phyloP scores from a whole-genome alignment of 1,140 invertebrate genomes.

The Diachasmimorpha longicaudata region DNA sequence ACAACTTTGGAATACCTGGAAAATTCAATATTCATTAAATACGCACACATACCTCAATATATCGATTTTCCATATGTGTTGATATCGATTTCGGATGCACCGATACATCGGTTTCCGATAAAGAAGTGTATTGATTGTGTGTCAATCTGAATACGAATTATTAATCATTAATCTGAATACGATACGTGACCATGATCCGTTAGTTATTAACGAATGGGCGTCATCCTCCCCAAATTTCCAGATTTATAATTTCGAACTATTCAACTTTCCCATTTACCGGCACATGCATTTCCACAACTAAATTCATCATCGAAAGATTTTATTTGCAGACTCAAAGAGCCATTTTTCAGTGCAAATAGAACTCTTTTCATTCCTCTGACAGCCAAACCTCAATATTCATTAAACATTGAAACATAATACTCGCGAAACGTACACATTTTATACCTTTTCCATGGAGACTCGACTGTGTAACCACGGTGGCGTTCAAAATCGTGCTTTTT shows the following conservation, averaged over 20 bases:
- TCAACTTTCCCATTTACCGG: not conserved
- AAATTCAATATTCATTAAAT: too few relatives aligned
- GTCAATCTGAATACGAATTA: too few relatives aligned
- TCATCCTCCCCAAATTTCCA: too few relatives aligned
- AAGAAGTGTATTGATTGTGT: not conserved
- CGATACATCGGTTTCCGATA: not conserved
- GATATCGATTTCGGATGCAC: not conserved
- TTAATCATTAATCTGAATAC: too few relatives aligned
- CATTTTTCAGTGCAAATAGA: not conserved
- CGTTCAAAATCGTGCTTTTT: slow-evolving; percentile 18
- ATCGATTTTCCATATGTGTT: not conserved
- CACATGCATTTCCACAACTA: not conserved
- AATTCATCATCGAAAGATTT: not conserved
- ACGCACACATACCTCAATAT: too few relatives aligned
- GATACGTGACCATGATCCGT: too few relatives aligned
- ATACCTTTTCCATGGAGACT: slow-evolving; percentile 50
- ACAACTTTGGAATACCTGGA: too few relatives aligned
- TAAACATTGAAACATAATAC: not conserved
- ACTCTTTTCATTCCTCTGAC: not conserved
- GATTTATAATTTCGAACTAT: too few relatives aligned
- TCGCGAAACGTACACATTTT: slow-evolving; percentile 39
- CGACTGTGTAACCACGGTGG: slow-evolving; percentile 30
- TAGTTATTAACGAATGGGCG: too few relatives aligned
- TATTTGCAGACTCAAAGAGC: not conserved
- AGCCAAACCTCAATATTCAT: not conserved